These are phyloP conservation scores for Hyposmocoma kahamanoa DNA, from an alignment of 1,140 invertebrate species.

Conservation along the genomic window DNA sequence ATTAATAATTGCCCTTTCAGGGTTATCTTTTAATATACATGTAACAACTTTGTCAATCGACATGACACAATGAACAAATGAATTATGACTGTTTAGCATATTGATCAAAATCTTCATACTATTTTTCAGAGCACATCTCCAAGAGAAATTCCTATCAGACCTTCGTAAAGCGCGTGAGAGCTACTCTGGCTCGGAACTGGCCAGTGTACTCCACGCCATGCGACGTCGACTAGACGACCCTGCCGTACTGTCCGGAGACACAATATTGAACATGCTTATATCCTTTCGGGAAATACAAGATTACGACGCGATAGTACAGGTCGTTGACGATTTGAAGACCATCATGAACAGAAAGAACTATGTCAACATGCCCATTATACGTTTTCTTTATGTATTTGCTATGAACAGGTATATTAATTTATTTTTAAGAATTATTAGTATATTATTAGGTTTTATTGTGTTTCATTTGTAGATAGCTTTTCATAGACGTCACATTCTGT, in stretches of 20 bases:
- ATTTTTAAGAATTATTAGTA: too few relatives aligned
- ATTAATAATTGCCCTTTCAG: too few relatives aligned
- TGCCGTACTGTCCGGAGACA: conserved; percentile 95
- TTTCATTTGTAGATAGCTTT: too few relatives aligned
- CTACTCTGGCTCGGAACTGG: conserved; percentile 89
- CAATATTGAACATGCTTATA: conserved; percentile 93
- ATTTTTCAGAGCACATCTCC: conserved; percentile 90
- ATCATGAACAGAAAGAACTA: conserved; percentile 94
- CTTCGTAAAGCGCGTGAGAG: conserved; percentile 93
- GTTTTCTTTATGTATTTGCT: conserved; percentile 97
- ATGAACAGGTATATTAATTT: conserved; percentile 84
- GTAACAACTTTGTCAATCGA: too few relatives aligned
- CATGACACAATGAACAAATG: too few relatives aligned
- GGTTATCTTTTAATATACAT: too few relatives aligned
- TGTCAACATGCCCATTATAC: conserved; percentile 91
- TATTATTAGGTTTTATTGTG: too few relatives aligned
- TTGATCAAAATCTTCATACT: too few relatives aligned
- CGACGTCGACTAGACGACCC: conserved; percentile 96
- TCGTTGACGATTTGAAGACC: conserved; percentile 96
- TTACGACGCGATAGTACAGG: conserved; percentile 98
- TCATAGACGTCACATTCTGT: too few relatives aligned
- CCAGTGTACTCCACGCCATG: conserved; percentile 91
- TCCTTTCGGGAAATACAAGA: conserved; percentile 96
- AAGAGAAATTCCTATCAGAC: conserved; percentile 97
- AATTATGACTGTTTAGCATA: too few relatives aligned